These are phyloP conservation scores for Phyto melanocephala DNA, from an alignment of 2,888 invertebrate genomes.

Conservation along the genomic window DNA sequence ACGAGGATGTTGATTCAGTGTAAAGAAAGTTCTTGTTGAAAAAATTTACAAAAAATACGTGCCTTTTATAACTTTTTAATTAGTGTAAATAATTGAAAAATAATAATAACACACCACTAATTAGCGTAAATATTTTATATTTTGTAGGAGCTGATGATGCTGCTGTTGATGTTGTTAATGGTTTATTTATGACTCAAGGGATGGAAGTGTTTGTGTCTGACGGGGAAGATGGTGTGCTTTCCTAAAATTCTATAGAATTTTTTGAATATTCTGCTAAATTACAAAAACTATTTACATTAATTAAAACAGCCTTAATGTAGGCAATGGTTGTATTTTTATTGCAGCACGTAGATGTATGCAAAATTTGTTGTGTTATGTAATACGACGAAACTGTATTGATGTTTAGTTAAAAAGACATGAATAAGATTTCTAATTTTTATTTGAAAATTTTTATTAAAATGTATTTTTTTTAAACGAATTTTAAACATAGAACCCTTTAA, in stretches of 20 bases:
- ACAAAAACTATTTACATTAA: background rate
- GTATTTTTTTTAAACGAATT: no score
- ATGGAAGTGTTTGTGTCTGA: background rate
- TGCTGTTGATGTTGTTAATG: background rate
- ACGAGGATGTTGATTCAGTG: background rate
- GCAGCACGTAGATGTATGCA: background rate
- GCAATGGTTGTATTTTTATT: no score
- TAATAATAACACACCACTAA: constrained; percentile 59
- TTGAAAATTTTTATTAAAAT: no score
- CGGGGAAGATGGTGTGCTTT: background rate
- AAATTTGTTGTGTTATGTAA: no score
- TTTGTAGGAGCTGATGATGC: background rate
- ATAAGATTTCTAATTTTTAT: no score
- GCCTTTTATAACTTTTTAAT: constrained; percentile 58
- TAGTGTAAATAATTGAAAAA: constrained; percentile 62
- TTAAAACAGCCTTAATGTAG: background rate
- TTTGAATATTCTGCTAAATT: background rate
- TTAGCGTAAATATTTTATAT: constrained; percentile 42
- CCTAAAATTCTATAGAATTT: background rate
- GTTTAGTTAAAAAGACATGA: no score
- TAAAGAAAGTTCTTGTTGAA: constrained; percentile 9
- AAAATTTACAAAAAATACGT: background rate
- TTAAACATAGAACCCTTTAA: no score
- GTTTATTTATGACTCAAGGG: constrained; percentile 10
- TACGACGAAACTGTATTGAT: no score